Evolutionary conservation across 2,797 vertebrate genomes (phyloP).

Genomic region (Margarornis squamiger): DNA sequence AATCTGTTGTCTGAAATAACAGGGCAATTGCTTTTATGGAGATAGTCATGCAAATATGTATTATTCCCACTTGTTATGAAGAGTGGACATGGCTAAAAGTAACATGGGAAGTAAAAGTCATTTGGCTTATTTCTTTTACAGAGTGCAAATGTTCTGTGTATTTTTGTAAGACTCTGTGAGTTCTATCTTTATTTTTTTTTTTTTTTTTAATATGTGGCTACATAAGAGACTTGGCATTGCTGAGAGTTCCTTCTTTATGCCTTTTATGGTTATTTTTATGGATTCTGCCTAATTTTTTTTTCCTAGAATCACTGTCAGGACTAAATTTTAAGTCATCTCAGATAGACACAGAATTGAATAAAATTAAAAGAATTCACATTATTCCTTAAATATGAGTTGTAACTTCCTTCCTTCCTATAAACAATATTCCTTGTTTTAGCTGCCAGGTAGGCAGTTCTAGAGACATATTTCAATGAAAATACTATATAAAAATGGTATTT

Average conservation of each 20-base stretch:
- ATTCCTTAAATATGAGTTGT: neutral
- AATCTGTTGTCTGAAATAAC: neutral
- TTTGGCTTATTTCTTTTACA: constrained; percentile 10
- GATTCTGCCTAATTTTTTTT: neutral
- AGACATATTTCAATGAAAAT: neutral
- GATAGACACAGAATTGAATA: neutral
- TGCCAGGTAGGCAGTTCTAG: neutral
- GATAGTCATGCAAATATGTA: neutral
- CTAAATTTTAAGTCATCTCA: neutral
- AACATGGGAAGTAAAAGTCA: constrained; percentile 4
- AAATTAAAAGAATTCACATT: neutral
- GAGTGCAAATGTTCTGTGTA: neutral
- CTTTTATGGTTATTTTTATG: constrained; percentile 40
- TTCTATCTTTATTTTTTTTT: neutral
- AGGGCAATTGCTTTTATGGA: neutral
- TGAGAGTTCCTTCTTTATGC: constrained; percentile 39
- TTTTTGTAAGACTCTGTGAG: constrained; percentile 13
- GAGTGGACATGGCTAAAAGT: neutral
- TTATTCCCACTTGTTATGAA: neutral
- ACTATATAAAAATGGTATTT: neutral
- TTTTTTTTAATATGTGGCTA: neutral
- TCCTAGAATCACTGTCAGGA: neutral
- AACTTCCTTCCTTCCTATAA: too few species aligned
- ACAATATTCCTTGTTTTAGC: neutral
- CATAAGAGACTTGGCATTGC: neutral